Base-by-base conservation (phyloP, 1,140 invertebrate species). In the Panagrolaimus sp. region DNA sequence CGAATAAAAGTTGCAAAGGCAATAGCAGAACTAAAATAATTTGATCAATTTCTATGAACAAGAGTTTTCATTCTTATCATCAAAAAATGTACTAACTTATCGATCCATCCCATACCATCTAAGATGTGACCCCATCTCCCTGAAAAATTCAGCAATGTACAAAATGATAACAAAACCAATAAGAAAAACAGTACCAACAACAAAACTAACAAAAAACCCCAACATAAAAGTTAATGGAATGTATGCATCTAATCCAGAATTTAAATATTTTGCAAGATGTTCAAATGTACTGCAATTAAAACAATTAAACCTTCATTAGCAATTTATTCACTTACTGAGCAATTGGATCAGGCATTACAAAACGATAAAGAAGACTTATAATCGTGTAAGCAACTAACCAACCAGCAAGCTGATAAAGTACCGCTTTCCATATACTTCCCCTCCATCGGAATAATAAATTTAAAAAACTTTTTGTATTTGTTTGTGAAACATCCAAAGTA, bases 31-130 rank as follows among this genome's bases (percentile, higher is more conserved):
- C 42, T 48, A 31, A 68, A 47, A 38, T 38, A n/a, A n/a, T 38
- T 38, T 38, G n/a, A n/a, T n/a, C n/a, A 25, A 57, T 57, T 27
- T 25, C 20, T 14, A 46, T 27, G 31, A 42, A 9, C n/a, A 51
- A 63, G n/a, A 1, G 27, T 38, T 38, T 7, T 38, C 31, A 4
- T 38, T 38, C 31, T 38, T 38, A 38, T 20, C 66, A 38, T 73
- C 9, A 45, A 8, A 9, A 38, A 0, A 7, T 51, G 16, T 43
- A 61, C 46, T 67, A 43, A 75, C 68, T 82, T 81, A 31, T 80
- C 78, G 53, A 80, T 80, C 72, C 76, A 80, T 3, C 81, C 78
- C 31, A 80, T 72, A 42, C 77, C 82, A 31, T 75, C 70, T n/a
- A 83, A 74, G 5, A 80, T 78, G 8, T 69, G 66, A 13, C 69